Evolutionary conservation across 2,113 vertebrate genomes (phyloP), one percentile per base, ranked within the genome.

Genomic region (Synodontis membranacea): DNA sequence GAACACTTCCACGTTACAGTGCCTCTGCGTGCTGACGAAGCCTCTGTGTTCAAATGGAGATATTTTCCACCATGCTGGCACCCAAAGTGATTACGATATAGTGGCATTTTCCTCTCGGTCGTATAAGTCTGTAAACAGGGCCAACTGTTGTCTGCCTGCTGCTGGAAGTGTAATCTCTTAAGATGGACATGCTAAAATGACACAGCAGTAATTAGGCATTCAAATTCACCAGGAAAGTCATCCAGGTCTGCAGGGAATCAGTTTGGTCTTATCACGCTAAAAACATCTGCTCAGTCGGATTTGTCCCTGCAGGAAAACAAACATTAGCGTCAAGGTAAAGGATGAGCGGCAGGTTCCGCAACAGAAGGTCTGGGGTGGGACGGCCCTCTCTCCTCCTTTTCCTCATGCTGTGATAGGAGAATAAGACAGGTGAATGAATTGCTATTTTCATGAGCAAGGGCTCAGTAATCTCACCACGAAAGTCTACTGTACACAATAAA

Each of bases 251-350:
- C 80, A 42, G 87, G 82, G 85, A 75, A 83, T 82, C 56, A 80
- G 72, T 76, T 50, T 6, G 80, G 76, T 52, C 82, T 90, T 84
- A 90, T 90, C 89, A 66, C 37, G 46, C 52, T 52, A 21, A 64
- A 88, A 90, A 90, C 89, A 90, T 90, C 89, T 90, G 89, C 87
- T 86, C 3, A 72, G 42, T 46, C 7, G 48, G 58, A 79, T 72
- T 25, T 39, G 17, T 86, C 39, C 62, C 79, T 64, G 81, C 72
- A 74, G 87, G 89, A 86, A 68, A 86, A 86, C 81, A 66, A 88
- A 80, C 83, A 83, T 80, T 74, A 84, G 46, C 75, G 89, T 86
- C 64, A 68, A 86, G 70, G 60, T 83, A 68, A 84, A 82, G 54
- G 66, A 78, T 78, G 79, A 86, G 42, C 0, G 80, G 58, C 48